phyloP scores from a whole-genome alignment of 2,113 vertebrate genomes.

The Daboia siamensis region DNA sequence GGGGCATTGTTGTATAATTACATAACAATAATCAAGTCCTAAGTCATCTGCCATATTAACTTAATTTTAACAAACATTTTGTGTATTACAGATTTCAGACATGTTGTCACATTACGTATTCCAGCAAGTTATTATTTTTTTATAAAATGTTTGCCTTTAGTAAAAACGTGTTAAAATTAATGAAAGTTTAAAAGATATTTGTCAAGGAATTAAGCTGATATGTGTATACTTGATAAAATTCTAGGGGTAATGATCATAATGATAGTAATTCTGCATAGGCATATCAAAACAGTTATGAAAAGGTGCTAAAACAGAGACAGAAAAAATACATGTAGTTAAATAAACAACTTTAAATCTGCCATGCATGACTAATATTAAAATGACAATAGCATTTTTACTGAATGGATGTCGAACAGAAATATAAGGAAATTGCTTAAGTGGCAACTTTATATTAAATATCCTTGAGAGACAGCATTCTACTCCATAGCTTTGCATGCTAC shows the following conservation, averaged over 20 bases:
- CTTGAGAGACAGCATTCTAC: not conserved
- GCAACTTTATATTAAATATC: constrained; percentile 24
- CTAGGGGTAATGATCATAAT: constrained; percentile 18
- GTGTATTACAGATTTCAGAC: constrained; percentile 39
- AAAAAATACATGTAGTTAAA: constrained; percentile 28
- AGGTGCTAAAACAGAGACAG: not conserved
- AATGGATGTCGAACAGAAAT: not conserved
- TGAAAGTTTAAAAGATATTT: constrained; percentile 40
- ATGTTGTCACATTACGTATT: constrained; percentile 39
- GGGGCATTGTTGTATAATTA: not conserved
- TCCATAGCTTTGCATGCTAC: not conserved
- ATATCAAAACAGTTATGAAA: constrained; percentile 26
- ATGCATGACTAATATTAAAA: not conserved
- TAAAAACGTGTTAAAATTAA: constrained; percentile 48
- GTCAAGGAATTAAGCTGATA: constrained; percentile 47
- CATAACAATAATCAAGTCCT: not conserved
- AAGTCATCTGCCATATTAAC: constrained; percentile 1
- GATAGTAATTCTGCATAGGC: not conserved
- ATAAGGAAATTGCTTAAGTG: not conserved
- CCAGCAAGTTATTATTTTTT: constrained; percentile 19
- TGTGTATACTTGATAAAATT: constrained; percentile 38
- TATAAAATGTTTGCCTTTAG: constrained; percentile 46
- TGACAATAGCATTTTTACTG: not conserved
- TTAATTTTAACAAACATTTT: constrained; percentile 44
- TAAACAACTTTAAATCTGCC: not conserved